Evolutionary conservation across 2,797 vertebrate species (phyloP).

Genomic region (Sebastes paucispinis): DNA sequence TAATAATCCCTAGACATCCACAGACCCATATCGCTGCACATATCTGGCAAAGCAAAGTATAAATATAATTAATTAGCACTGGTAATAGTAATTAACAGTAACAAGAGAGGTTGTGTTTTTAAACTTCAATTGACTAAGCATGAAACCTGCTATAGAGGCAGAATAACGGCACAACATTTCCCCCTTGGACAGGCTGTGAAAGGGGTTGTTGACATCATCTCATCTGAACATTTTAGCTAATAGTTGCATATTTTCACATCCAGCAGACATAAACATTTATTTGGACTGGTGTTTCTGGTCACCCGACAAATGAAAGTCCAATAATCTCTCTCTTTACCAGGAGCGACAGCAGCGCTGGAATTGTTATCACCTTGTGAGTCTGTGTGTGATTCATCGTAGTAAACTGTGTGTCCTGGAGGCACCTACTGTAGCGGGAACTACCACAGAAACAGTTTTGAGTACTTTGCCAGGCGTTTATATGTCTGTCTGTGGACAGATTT

Average conservation of each 20-base stretch:
- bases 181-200: too few species aligned
- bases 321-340: neutral
- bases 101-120: neutral
- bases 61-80: neutral
- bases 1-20: neutral
- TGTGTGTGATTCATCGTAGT: neutral
- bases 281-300: neutral
- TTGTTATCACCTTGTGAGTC: neutral
- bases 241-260: neutral
- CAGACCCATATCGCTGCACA: neutral
- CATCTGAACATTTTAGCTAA: neutral
- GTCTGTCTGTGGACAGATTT: neutral
- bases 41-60: neutral
- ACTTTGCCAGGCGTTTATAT: neutral
- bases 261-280: neutral
- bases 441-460: neutral
- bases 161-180: too few species aligned
- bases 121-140: neutral
- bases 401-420: neutral
- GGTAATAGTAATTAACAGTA: neutral
- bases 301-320: neutral
- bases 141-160: neutral
- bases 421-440: neutral
- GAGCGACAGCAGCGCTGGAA: neutral
- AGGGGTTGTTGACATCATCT: neutral